Percentiles rank a stretch among this genome's conserved stretches.
Evolutionary conservation across 2,888 invertebrate species (phyloP).

Genomic region (Aphrophora alni): DNA sequence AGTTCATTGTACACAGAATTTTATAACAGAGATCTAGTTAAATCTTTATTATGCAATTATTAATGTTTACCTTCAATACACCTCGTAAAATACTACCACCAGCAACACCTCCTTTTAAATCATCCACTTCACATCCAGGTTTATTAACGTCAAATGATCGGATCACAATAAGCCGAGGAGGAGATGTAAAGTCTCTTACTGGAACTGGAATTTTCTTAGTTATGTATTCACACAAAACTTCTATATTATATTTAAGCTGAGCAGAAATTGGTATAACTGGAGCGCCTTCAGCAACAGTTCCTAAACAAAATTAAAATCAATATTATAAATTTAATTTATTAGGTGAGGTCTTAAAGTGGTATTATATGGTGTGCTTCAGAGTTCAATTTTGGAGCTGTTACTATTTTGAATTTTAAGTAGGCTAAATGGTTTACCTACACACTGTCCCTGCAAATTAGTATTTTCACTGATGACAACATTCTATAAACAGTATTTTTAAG

Average conservation of each 20-base stretch:
- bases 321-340: not conserved
- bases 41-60: too few species aligned
- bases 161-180: slow-evolving; percentile 94
- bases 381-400: too few species aligned
- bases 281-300: slow-evolving; percentile 98
- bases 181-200: slow-evolving; percentile 90
- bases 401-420: too few species aligned
- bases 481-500: too few species aligned
- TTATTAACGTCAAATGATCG: slow-evolving; percentile 99
- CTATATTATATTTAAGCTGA: slow-evolving; percentile 98
- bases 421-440: too few species aligned
- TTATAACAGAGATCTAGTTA: too few species aligned
- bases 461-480: too few species aligned
- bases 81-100: slow-evolving; percentile 98
- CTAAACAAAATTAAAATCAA: slow-evolving; percentile 53
- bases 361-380: too few species aligned
- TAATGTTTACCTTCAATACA: slow-evolving; percentile 84
- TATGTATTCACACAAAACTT: slow-evolving; percentile 98
- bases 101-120: slow-evolving; percentile 97
- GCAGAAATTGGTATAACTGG: slow-evolving; percentile 99
- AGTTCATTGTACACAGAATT: too few species aligned
- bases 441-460: too few species aligned
- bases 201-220: slow-evolving; percentile 98
- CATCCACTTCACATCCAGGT: slow-evolving; percentile 98
- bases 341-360: not conserved